Evolutionary conservation across 2,888 invertebrate species (phyloP).

Genomic region (Scelioninae gen. 1): DNA sequence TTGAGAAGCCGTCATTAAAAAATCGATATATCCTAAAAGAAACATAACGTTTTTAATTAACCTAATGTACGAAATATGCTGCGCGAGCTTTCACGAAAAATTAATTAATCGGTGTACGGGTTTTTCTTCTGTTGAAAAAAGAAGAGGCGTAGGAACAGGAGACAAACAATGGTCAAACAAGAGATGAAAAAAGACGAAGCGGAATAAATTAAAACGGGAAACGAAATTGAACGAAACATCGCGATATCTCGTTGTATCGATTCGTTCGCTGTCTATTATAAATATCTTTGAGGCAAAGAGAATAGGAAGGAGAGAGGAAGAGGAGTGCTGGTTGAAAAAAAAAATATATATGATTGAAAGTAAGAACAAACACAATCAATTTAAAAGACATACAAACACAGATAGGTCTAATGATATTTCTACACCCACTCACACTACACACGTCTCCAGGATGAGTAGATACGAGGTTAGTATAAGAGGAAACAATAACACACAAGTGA

Average conservation of each 20-base stretch:
- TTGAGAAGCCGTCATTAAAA: conserved; percentile 26
- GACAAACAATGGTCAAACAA: conserved; percentile 1
- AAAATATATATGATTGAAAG: too few relatives aligned
- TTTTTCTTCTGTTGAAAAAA: background rate
- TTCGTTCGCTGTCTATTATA: background rate
- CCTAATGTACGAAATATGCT: conserved; percentile 43
- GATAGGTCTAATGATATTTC: too few relatives aligned
- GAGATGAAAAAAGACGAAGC: conserved; percentile 9
- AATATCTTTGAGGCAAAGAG: too few relatives aligned
- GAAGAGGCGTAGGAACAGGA: background rate
- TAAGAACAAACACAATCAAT: too few relatives aligned
- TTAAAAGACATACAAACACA: too few relatives aligned
- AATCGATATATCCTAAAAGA: conserved; percentile 35
- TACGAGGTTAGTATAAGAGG: too few relatives aligned
- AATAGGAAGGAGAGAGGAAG: too few relatives aligned
- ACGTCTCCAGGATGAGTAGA: too few relatives aligned
- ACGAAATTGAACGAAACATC: conserved; percentile 33
- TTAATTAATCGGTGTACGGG: conserved; percentile 35
- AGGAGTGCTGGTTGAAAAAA: too few relatives aligned
- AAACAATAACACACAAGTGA: too few relatives aligned
- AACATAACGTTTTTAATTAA: conserved; percentile 44
- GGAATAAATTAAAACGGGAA: conserved; percentile 42
- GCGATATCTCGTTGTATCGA: conserved; percentile 31
- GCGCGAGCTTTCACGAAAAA: conserved; percentile 27
- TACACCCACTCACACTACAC: too few relatives aligned